These are phyloP conservation scores for Crypturellus tataupa DNA, from an alignment of 2,797 vertebrate species.

Conservation along the genomic window DNA sequence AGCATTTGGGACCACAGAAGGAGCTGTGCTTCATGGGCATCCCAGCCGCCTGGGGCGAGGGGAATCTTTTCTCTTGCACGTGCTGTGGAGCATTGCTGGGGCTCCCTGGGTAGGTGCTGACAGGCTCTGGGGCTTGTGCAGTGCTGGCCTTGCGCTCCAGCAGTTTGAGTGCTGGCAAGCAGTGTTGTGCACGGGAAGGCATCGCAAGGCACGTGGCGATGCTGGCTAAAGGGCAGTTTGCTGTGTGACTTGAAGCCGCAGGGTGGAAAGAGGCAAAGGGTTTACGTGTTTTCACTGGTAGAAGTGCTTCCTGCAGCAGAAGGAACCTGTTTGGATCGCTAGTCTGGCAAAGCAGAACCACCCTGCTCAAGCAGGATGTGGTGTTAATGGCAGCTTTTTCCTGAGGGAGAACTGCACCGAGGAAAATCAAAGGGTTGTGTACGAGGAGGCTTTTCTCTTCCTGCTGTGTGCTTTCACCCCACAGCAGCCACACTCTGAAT, in stretches of 20 bases:
- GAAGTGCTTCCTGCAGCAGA: neutral
- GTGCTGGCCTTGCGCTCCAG: rapidly evolving
- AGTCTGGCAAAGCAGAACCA: too few species aligned
- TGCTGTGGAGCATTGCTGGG: rapidly evolving
- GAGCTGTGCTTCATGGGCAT: rapidly evolving
- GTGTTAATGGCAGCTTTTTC: too few species aligned
- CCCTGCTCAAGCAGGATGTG: too few species aligned
- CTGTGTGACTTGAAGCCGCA: rapidly evolving
- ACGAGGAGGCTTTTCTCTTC: too few species aligned
- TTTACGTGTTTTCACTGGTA: neutral
- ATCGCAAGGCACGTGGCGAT: rapidly evolving
- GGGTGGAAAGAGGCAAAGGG: neutral
- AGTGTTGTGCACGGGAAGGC: rapidly evolving
- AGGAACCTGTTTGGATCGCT: neutral
- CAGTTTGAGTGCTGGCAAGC: rapidly evolving
- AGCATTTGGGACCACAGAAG: rapidly evolving
- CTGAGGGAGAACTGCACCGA: too few species aligned
- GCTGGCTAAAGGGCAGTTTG: neutral
- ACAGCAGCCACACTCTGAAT: too few species aligned
- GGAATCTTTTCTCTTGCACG: neutral
- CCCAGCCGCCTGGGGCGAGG: rapidly evolving
- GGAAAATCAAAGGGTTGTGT: too few species aligned
- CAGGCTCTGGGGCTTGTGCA: rapidly evolving
- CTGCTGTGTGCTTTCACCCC: too few species aligned
- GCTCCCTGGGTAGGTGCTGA: neutral